Evolutionary conservation across 1,140 invertebrate species (phyloP), one percentile per base, ranked within the genome.

Genomic region (Lepidurus arcticus): DNA sequence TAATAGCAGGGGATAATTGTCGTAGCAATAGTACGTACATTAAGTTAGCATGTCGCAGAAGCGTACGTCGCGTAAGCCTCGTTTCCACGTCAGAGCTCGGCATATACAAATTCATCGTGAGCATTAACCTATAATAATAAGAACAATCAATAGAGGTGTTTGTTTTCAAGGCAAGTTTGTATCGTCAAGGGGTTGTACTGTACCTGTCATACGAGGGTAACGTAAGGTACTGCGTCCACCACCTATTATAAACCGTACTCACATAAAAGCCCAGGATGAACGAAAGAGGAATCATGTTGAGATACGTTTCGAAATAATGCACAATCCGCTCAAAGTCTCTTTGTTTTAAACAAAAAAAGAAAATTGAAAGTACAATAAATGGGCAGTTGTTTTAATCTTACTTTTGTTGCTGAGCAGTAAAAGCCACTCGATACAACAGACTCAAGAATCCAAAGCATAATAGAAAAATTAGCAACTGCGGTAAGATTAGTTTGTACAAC

Each of bases 231-330:
- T 65, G 53, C 21, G 53, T 13, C 53, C 53, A 65, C 53, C 53
- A 65, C n/a, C 53, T 65, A 21, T 65, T 65, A 65, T 65, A 65
- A 9, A 65, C 53, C 53, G 97, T 91, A n/a, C 92, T 91, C 11
- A 98, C 95, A 85, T 97, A 98, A 85, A 95, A 98, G 75, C 94
- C 94, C 75, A 96, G 87, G 24, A 96, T 93, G 84, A 95, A 94
- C 13, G 92, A 93, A 74, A 95, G 84, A 26, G 93, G 93, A 82
- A 95, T 95, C 43, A 94, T 87, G 81, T 91, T 90, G 78, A 90
- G 90, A 84, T 93, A 93, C 44, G 88, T 90, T 82, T 91, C 90
- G 84, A 92, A 95, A 82, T 94, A 94, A 73, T 88, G 87, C 0
- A 92, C 90, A 26, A 94, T 84, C 74, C 88, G 88, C 83, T 94